Conservation (phyloP, 2,888 invertebrate genomes). For the Scaptomyza tumidula region DNA sequence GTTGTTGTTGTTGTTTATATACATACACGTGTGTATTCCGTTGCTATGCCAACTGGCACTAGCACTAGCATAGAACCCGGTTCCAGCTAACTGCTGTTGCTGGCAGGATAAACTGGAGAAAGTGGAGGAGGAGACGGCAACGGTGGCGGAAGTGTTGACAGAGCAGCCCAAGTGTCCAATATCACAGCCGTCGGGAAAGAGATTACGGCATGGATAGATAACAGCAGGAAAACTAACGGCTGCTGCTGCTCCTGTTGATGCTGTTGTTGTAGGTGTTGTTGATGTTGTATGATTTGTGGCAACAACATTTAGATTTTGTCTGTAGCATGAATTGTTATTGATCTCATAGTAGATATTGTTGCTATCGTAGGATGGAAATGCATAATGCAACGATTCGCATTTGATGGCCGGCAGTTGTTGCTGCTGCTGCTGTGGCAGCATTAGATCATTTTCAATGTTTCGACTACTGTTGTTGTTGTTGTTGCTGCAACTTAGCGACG, state of each 20-base stretch:
- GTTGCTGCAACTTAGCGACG: constrained; percentile 30
- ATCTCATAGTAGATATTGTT: constrained; percentile 65
- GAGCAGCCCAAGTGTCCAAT: constrained; percentile 72
- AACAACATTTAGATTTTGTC: constrained; percentile 66
- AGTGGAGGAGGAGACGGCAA: constrained; percentile 17
- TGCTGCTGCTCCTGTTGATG: neutral
- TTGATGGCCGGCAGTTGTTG: constrained; percentile 59
- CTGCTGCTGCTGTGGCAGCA: constrained; percentile 42
- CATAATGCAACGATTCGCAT: constrained; percentile 56
- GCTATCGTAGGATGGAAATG: constrained; percentile 39
- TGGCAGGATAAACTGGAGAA: constrained; percentile 12
- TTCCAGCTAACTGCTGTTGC: constrained; percentile 26
- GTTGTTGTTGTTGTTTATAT: constrained; percentile 22
- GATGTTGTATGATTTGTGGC: constrained; percentile 11
- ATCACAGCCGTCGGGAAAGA: constrained; percentile 81
- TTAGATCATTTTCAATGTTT: constrained; percentile 28
- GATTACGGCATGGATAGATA: constrained; percentile 81
- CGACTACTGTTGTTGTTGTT: constrained; percentile 8
- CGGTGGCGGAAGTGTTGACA: neutral
- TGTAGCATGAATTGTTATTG: constrained; percentile 76
- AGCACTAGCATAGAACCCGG: constrained; percentile 23
- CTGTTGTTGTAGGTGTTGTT: constrained; percentile 8
- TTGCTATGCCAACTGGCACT: constrained; percentile 58
- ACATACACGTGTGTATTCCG: constrained; percentile 71
- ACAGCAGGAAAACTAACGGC: constrained; percentile 30